A percentile compares a stretch with the other conserved stretches of the same genome.
phyloP scores from a whole-genome alignment of 2,797 vertebrate genomes.

The Sebastes cheni region DNA sequence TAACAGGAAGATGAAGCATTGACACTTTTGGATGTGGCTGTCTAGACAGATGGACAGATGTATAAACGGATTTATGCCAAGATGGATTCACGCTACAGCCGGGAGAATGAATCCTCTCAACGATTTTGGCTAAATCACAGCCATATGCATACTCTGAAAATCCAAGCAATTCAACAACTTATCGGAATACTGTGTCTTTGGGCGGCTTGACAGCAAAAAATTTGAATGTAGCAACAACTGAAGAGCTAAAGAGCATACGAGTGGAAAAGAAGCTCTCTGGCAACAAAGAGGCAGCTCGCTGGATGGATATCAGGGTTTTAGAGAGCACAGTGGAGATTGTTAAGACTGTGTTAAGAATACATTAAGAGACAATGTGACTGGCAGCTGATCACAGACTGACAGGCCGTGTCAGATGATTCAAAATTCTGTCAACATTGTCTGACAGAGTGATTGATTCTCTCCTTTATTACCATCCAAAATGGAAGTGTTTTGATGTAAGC shows the following conservation, averaged over 20 bases:
- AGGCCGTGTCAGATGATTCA: slow-evolving; percentile 53
- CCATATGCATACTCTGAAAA: slow-evolving; percentile 29
- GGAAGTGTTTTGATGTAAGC: slow-evolving; percentile 43
- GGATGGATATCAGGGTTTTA: slow-evolving; percentile 47
- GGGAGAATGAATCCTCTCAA: slow-evolving; percentile 24
- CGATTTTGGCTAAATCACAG: slow-evolving; percentile 20
- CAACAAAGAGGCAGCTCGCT: slow-evolving; percentile 9
- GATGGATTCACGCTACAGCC: slow-evolving; percentile 22
- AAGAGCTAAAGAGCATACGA: slow-evolving; percentile 7
- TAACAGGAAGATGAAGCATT: slow-evolving; percentile 14
- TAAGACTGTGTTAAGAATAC: slow-evolving; percentile 29
- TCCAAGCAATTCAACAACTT: slow-evolving; percentile 16
- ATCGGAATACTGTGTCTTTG: slow-evolving; percentile 29
- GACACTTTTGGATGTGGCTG: slow-evolving; percentile 17
- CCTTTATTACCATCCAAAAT: slow-evolving; percentile 58
- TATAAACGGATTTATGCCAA: slow-evolving; percentile 10
- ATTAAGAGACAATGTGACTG: slow-evolving; percentile 54
- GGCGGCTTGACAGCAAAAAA: slow-evolving; percentile 19
- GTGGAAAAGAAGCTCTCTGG: slow-evolving; percentile 20
- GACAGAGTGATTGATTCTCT: slow-evolving; percentile 65
- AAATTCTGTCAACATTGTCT: slow-evolving; percentile 62
- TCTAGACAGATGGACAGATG: slow-evolving; percentile 40
- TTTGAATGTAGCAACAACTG: slow-evolving; percentile 59
- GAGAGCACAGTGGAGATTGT: slow-evolving; percentile 28
- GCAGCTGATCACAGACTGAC: slow-evolving; percentile 68